phyloP scores from a whole-genome alignment of 2,113 vertebrate species.

The Genyomyrus donnyi region DNA sequence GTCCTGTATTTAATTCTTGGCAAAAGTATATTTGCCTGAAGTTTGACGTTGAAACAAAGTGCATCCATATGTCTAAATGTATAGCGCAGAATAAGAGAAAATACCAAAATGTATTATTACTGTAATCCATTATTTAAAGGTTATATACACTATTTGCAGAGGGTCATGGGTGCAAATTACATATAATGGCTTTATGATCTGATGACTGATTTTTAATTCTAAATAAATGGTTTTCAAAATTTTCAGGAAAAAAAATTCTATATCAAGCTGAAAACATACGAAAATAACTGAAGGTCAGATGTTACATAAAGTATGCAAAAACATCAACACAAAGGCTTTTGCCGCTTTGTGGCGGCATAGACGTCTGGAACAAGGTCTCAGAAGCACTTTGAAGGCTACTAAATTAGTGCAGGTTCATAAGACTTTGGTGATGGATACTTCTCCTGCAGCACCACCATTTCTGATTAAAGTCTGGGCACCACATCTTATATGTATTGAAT shows the following conservation, averaged over 20 bases:
- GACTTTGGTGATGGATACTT: neutral
- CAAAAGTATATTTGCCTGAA: neutral
- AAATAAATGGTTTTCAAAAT: neutral
- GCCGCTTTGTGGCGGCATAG: neutral
- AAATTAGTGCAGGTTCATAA: slow-evolving; percentile 8
- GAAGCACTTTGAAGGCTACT: neutral
- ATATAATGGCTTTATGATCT: neutral
- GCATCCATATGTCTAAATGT: neutral
- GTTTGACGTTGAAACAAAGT: neutral
- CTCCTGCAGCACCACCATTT: neutral
- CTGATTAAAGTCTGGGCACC: neutral
- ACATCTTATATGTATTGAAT: slow-evolving; percentile 4
- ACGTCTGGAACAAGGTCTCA: neutral
- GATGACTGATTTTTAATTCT: neutral
- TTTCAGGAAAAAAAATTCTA: neutral
- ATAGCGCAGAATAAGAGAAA: neutral
- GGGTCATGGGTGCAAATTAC: neutral
- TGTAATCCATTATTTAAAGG: slow-evolving; percentile 3
- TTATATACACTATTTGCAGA: neutral
- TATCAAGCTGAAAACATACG: neutral
- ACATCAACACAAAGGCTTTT: neutral
- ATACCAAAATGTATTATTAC: neutral
- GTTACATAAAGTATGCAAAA: neutral
- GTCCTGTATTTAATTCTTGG: slow-evolving; percentile 15
- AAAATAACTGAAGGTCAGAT: neutral